Conservation (phyloP, 2,888 invertebrate genomes). For the Palloptera scutellata region DNA sequence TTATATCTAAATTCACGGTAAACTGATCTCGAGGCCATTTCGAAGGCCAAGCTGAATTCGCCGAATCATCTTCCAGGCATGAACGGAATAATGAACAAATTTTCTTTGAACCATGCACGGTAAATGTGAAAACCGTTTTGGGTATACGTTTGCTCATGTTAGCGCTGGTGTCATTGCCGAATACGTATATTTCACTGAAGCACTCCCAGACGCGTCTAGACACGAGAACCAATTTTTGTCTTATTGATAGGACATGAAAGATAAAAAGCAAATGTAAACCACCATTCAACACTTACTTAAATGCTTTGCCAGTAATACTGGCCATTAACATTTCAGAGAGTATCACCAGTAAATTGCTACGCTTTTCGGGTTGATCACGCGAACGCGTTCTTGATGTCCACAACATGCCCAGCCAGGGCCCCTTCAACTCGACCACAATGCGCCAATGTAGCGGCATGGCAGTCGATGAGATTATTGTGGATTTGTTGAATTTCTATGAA, state of each 20-base stretch:
- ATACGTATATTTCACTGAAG: slow-evolving; percentile 47
- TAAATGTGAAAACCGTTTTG: slow-evolving; percentile 46
- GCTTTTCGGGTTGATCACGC: slow-evolving; percentile 37
- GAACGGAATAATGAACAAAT: slow-evolving; percentile 43
- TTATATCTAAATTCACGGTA: slow-evolving; percentile 45
- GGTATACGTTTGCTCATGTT: slow-evolving; percentile 37
- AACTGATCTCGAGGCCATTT: slow-evolving; percentile 47
- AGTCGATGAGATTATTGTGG: slow-evolving; percentile 36
- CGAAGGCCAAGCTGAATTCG: slow-evolving; percentile 37
- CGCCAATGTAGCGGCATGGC: slow-evolving; percentile 44
- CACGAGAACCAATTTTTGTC: background rate
- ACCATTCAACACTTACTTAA: slow-evolving; percentile 44
- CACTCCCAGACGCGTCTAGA: slow-evolving; percentile 47
- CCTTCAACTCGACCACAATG: slow-evolving; percentile 46
- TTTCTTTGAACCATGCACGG: slow-evolving; percentile 44
- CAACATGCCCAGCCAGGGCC: slow-evolving; percentile 47
- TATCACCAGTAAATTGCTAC: slow-evolving; percentile 48
- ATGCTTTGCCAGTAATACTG: slow-evolving; percentile 41
- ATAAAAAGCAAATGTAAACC: background rate
- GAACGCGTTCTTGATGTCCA: slow-evolving; percentile 41
- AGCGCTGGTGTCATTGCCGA: slow-evolving; percentile 46
- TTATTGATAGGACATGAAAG: background rate
- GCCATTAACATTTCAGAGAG: slow-evolving; percentile 48
- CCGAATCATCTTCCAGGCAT: slow-evolving; percentile 41
- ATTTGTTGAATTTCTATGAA: slow-evolving; percentile 49